Evolutionary conservation across 92 coral and sea anemone genomes (phyloP).

Genomic region (Micromussa lordhowensis): DNA sequence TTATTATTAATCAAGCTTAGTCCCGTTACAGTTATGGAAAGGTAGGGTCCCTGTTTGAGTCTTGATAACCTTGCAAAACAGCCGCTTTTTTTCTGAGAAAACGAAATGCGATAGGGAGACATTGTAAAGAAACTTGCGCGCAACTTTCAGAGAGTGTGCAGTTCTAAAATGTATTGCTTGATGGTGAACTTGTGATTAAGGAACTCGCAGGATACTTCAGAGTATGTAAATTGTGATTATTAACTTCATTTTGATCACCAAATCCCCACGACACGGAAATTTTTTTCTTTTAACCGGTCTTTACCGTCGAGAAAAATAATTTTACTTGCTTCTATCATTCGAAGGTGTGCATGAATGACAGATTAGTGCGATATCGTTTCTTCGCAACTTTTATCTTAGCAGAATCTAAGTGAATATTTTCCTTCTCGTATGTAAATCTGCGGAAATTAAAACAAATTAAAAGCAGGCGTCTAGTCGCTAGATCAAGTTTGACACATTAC

Average conservation of each 20-base stretch:
- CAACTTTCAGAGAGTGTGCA: not conserved
- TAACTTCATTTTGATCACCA: not conserved
- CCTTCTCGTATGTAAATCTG: slow-evolving; percentile 1
- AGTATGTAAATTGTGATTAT: slow-evolving; percentile 19
- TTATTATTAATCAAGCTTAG: slow-evolving; percentile 28
- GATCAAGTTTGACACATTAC: not conserved
- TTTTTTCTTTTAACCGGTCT: not conserved
- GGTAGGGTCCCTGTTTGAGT: not conserved
- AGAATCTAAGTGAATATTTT: slow-evolving; percentile 1
- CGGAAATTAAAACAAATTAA: not conserved
- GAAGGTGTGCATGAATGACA: not conserved
- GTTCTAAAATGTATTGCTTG: not conserved
- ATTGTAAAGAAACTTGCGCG: not conserved
- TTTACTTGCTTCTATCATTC: not conserved
- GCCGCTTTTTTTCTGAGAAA: not conserved
- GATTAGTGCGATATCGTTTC: not conserved
- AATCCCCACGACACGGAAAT: not conserved
- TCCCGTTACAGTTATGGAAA: slow-evolving; percentile 12
- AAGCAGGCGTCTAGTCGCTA: not conserved
- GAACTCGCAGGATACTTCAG: not conserved
- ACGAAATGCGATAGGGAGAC: not conserved
- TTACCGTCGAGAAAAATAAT: not conserved
- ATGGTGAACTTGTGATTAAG: not conserved
- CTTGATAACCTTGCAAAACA: not conserved
- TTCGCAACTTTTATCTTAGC: not conserved